Conservation (phyloP, 1,140 invertebrate species). For the Coelopa frigida region DNA sequence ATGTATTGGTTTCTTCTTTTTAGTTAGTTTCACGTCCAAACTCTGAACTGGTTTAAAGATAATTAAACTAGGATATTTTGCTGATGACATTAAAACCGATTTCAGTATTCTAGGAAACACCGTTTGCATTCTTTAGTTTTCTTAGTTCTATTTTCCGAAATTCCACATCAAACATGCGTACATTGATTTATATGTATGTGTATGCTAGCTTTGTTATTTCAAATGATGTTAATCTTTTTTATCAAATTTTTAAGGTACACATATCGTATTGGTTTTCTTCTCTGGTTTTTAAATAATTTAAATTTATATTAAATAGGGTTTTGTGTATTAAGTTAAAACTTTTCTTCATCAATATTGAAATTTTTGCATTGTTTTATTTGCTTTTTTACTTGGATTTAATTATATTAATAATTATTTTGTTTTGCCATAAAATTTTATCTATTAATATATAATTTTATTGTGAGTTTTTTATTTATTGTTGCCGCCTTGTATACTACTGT, state of each 20-base stretch:
- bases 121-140: too few species aligned
- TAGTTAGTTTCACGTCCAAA: too few species aligned
- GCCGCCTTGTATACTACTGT: too few species aligned
- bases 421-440: too few species aligned
- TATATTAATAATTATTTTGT: too few species aligned
- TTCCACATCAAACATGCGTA: constrained; percentile 2
- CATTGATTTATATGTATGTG: constrained; percentile 1
- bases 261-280: constrained; percentile 9
- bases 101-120: too few species aligned
- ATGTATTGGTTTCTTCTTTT: too few species aligned
- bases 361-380: not conserved
- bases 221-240: constrained; percentile 1
- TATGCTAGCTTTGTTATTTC: constrained; percentile 3
- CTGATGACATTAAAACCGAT: too few species aligned
- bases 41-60: too few species aligned
- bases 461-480: too few species aligned
- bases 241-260: not conserved
- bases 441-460: too few species aligned
- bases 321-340: not conserved
- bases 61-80: too few species aligned
- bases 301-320: constrained; percentile 7
- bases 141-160: not conserved
- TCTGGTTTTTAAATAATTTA: not conserved
- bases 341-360: not conserved
- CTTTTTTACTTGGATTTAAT: constrained; percentile 39